Base-by-base conservation (phyloP, 2,888 invertebrate species). In the Petrophora chlorosata region DNA sequence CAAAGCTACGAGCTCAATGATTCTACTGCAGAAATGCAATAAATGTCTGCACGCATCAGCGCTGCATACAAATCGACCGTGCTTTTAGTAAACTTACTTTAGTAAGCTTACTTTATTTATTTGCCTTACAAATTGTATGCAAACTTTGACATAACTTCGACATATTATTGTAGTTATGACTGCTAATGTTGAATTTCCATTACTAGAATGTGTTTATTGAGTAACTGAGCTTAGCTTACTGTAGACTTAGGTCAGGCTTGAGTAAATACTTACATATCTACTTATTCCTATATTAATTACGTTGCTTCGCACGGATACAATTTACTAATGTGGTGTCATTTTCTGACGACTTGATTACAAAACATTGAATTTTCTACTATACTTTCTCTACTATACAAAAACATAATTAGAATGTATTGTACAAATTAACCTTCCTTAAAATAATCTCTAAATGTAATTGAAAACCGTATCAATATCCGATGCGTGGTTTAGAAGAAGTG, bases 61-160 rank as follows among this genome's bases (percentile, higher is more conserved):
- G 67, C 60, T 55, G 83, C 79, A 82, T 84, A 83, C 82, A 80
- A 85, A 83, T 85, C 73, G 76, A 53, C 53, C 59, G 63, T 73
- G 67, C 67, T 68, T 63, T 68, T 67, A 72, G 58, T 62, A 60
- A 53, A 60, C 59, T 59, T 61, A 60, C 59, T 58, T 61, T 59
- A 64, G 66, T n/a, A n/a, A n/a, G 60, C 59, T 66, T 58, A 66
- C 66, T 70, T 68, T 67, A 73, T 54, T 50, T 62, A 58, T 61
- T 60, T 60, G 45, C 51, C 41, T 61, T 32, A 56, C 53, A 53
- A 63, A 62, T 60, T 56, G 53, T 51, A 54, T 59, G 56, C 63
- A 59, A 63, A 66, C 62, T 56, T 59, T 56, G 60, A 60, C 60
- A 63, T 66, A 62, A 64, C 58, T 35, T 53, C 41, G 45, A 53